A percentile compares a stretch with the other conserved stretches of the same genome.
These are phyloP conservation scores for Tenthredo distinguenda DNA, from an alignment of 2,888 invertebrate species.

Conservation along the genomic window DNA sequence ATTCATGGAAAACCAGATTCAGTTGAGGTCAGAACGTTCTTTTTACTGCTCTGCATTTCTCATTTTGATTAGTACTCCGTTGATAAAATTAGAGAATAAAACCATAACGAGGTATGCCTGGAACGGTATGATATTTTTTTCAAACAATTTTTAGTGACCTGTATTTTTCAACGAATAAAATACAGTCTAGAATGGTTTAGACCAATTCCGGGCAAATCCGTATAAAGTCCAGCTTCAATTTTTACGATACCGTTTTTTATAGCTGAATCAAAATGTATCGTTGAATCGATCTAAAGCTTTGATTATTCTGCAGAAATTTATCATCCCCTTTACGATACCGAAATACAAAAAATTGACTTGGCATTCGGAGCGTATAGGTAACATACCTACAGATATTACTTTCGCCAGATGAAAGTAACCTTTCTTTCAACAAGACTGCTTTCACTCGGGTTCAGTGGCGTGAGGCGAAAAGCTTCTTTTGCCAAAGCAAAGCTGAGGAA, in stretches of 20 bases:
- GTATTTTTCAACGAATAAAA: slow-evolving; percentile 2
- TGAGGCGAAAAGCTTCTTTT: not conserved
- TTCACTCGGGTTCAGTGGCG: slow-evolving; percentile 3
- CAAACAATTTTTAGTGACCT: not conserved
- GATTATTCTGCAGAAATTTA: slow-evolving; percentile 39
- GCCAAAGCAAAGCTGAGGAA: not conserved
- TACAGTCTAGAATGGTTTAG: not conserved
- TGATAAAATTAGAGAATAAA: not conserved
- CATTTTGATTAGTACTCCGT: not conserved
- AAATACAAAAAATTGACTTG: slow-evolving; percentile 24
- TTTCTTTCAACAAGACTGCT: not conserved
- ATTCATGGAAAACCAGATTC: slow-evolving; percentile 8
- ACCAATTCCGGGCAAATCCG: not conserved
- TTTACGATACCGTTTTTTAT: slow-evolving; percentile 36
- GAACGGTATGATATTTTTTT: not conserved
- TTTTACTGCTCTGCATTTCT: not conserved
- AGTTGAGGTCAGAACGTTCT: slow-evolving; percentile 10
- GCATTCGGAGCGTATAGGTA: not conserved
- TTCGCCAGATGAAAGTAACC: slow-evolving; percentile 1
- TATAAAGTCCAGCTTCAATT: slow-evolving; percentile 37
- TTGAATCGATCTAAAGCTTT: slow-evolving; percentile 31
- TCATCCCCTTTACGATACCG: slow-evolving; percentile 37
- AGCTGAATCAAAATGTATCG: slow-evolving; percentile 37
- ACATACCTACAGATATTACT: not conserved
- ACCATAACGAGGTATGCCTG: not conserved